Evolutionary conservation across 2,888 invertebrate genomes (phyloP), one percentile per base, ranked within the genome.

Genomic region (Tuta absoluta): DNA sequence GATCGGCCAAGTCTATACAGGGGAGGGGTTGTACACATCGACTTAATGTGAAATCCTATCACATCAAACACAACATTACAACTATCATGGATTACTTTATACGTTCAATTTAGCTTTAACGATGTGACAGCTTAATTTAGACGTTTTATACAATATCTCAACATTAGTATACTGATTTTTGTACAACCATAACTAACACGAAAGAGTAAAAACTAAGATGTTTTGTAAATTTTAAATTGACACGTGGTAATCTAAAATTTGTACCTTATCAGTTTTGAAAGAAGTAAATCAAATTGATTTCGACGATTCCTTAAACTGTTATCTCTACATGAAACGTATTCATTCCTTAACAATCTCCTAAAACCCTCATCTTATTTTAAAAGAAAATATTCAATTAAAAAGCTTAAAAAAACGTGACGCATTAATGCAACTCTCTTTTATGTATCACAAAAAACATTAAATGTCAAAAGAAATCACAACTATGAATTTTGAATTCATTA

Each of bases 391-490:
- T 41, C 58, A 81, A 77, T 53, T 77, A 80, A 81, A 82, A 85
- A 81, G 75, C 80, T 80, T 80, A 83, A 84, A 49, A 66, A 84
- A 85, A 85, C 81, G 81, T 86, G 86, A 86, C 85, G 91, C 90
- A 89, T 89, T 91, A 86, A 89, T 90, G 89, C 90, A 88, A 85
- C 84, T 84, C 84, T 84, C 60, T 85, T 86, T 86, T 85, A 86
- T 82, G 84, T 91, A 91, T 91, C 91, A 91, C 91, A 91, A 91
- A 88, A 88, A 91, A 91, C 91, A 91, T 91, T 91, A 85, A 85
- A 91, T 91, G 91, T 91, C 88, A 86, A 84, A 91, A 86, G 82
- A 91, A 92, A 92, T 92, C 92, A 92, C 92, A 92, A 91, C 81
- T 90, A 90, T 91, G 92, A 92, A 92, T 92, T 92, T 91, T 83